Evolutionary conservation across 2,888 invertebrate genomes (phyloP).

Genomic region (Papilio demoleus): DNA sequence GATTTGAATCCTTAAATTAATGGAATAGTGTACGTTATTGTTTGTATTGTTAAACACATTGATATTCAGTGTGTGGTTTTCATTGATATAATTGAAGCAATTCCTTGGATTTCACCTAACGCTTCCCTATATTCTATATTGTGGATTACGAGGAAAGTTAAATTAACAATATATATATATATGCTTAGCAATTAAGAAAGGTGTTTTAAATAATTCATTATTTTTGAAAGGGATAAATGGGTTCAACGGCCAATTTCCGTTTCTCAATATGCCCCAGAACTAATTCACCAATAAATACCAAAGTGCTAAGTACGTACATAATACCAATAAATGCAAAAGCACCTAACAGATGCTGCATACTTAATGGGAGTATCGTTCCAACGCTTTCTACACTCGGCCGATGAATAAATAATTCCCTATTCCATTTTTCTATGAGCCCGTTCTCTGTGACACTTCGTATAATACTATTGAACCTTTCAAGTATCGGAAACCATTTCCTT

Average conservation of each 20-base stretch:
- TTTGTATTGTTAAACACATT: background rate
- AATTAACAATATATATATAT: background rate
- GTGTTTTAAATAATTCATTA: background rate
- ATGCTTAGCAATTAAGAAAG: background rate
- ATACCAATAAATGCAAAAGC: constrained; percentile 77
- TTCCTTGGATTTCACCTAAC: background rate
- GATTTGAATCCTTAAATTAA: background rate
- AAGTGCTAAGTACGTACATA: constrained; percentile 66
- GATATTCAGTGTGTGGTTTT: constrained; percentile 21
- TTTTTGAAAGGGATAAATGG: background rate
- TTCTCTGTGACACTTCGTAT: constrained; percentile 78
- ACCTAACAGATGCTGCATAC: constrained; percentile 73
- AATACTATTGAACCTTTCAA: constrained; percentile 72
- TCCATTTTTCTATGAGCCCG: constrained; percentile 80
- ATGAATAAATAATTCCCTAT: constrained; percentile 70
- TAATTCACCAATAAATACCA: constrained; percentile 69
- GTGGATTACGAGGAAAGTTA: background rate
- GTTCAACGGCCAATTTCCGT: background rate
- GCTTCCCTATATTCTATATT: background rate
- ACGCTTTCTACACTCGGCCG: constrained; percentile 56
- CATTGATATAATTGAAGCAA: constrained; percentile 5
- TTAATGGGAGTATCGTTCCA: constrained; percentile 65
- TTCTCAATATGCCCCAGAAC: constrained; percentile 40
- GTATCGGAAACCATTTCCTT: constrained; percentile 77
- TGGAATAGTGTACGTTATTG: background rate